Evolutionary conservation across 2,888 invertebrate genomes (phyloP), one percentile per base, ranked within the genome.

Genomic region (Ophion obscuratus): DNA sequence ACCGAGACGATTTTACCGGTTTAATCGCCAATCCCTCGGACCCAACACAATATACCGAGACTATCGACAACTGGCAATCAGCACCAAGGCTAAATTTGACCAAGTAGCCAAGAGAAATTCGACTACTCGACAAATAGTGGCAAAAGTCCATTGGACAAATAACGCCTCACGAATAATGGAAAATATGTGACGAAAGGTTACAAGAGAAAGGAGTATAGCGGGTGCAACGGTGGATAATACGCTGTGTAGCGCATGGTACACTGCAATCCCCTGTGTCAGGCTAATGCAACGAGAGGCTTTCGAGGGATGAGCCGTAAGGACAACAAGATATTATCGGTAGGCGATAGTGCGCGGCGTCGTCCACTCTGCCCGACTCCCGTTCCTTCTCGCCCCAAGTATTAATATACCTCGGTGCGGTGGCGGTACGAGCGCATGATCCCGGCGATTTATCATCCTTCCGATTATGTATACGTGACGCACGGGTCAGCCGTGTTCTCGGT

Each of bases 291-390:
- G 86, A 88, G 87, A 87, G 86, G 90, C 89, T 89, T 90, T 89
- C 86, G 85, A 87, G 87, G 89, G 90, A 90, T 90, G 87, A 90
- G 88, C 89, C 87, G 81, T 88, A 88, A 89, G 88, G 89, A 88
- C 87, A 90, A 88, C 88, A 87, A 88, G 88, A 89, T 90, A 89
- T 90, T 89, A 90, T 87, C 87, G 88, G 84, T 80, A 78, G 85
- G 85, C 79, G 88, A 88, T 88, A 87, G 87, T 88, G 85, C 71
- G 62, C 57, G 66, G 80, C 14, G 40, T 66, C 83, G 66, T 67
- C 67, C 68, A 78, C 78, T 81, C 74, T 78, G 59, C 57, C 62
- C 70, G 57, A 27, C 59, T 24, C 66, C 68, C 2, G 10, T 53
- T n/a, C 31, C 70, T 24, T 9, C 68, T 68, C 31, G 31, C 61